Evolutionary conservation across 1,140 invertebrate genomes (phyloP).

Genomic region (Brachionus rotundiformis): DNA sequence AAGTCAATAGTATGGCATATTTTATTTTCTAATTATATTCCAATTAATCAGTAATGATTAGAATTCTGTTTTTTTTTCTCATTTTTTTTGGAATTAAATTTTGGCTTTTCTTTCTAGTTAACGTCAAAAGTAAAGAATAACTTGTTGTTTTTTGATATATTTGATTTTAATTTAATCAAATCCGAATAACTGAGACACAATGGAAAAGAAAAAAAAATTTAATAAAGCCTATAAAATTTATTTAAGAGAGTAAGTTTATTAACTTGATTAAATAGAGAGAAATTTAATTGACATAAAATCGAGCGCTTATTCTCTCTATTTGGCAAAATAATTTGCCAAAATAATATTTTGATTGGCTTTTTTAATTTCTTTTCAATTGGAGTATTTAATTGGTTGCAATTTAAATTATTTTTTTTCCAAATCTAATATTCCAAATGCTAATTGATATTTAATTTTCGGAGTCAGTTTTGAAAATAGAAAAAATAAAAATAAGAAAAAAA

Average conservation of each 20-base stretch:
- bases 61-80: neutral
- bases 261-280: slow-evolving; percentile 12
- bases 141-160: slow-evolving; percentile 7
- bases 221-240: slow-evolving; percentile 17
- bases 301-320: neutral
- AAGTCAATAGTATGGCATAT: neutral
- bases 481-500: neutral
- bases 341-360: slow-evolving; percentile 8
- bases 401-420: neutral
- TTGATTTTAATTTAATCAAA: slow-evolving; percentile 22
- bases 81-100: slow-evolving; percentile 29
- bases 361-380: neutral
- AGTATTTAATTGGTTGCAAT: neutral
- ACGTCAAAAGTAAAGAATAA: slow-evolving; percentile 14
- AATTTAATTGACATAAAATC: slow-evolving; percentile 1
- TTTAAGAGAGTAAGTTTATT: slow-evolving; percentile 6
- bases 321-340: too few species aligned
- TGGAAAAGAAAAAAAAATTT: slow-evolving; percentile 1
- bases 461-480: neutral
- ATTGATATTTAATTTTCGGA: slow-evolving; percentile 12
- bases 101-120: neutral
- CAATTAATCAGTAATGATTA: slow-evolving; percentile 43
- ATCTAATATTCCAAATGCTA: neutral
- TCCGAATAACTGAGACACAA: slow-evolving; percentile 10
- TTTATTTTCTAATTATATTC: slow-evolving; percentile 46